Conservation (phyloP, 2,113 vertebrate species). For the Colaptes auratus region DNA sequence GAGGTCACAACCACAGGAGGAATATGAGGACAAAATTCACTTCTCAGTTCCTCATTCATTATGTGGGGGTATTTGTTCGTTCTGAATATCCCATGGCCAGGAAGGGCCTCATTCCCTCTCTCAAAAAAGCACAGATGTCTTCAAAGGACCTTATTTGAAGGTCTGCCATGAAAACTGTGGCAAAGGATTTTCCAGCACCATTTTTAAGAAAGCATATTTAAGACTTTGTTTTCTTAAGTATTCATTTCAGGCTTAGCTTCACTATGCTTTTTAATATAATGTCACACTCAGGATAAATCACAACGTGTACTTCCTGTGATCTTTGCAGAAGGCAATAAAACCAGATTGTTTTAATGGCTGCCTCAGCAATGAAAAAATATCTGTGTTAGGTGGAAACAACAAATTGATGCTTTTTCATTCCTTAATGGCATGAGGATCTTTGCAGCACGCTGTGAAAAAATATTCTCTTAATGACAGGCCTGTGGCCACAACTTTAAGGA, state of each 20-base stretch:
- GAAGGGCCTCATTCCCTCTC: background rate
- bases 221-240: conserved; percentile 74
- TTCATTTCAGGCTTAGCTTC: conserved; percentile 77
- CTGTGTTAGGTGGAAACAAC: conserved; percentile 86
- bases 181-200: background rate
- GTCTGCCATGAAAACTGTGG: background rate
- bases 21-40: background rate
- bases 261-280: conserved; percentile 78
- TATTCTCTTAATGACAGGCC: conserved; percentile 91
- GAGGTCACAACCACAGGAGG: background rate
- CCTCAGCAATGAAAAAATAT: conserved; percentile 89
- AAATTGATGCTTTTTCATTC: conserved; percentile 89
- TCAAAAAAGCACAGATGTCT: background rate
- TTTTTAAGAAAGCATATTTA: conserved; percentile 52
- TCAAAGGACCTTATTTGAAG: conserved; percentile 5
- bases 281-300: conserved; percentile 84
- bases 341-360: conserved; percentile 89
- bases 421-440: conserved; percentile 87
- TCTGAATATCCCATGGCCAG: background rate
- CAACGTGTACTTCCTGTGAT: conserved; percentile 82
- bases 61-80: background rate
- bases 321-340: conserved; percentile 86
- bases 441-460: conserved; percentile 88
- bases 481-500: conserved; percentile 90
- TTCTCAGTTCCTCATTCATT: background rate